A percentile compares a stretch with the other conserved stretches of the same genome.
Evolutionary conservation across 2,888 invertebrate genomes (phyloP).

Genomic region (Ophion obscuratus): DNA sequence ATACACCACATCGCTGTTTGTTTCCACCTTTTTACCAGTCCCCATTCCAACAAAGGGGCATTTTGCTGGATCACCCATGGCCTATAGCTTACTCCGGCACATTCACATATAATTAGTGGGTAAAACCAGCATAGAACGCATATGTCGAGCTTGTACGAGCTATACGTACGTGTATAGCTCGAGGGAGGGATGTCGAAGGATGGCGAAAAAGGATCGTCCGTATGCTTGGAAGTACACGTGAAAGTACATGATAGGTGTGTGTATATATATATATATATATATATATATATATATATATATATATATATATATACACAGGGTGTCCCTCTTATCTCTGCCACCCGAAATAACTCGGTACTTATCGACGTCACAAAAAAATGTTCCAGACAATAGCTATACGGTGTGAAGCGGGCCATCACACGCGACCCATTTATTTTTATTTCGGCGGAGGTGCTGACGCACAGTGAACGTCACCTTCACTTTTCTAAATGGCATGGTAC

Average conservation of each 20-base stretch:
- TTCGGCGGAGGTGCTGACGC: no score
- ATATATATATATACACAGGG: no score
- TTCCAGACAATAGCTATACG: no score
- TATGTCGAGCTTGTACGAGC: not conserved
- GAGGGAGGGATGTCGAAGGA: not conserved
- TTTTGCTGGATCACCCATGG: conserved; percentile 23
- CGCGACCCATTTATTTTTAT: no score
- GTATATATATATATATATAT: no score
- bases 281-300: no score
- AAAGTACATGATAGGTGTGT: not conserved
- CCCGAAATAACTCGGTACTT: no score
- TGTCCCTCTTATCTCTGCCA: no score
- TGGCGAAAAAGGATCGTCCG: not conserved
- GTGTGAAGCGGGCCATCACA: no score
- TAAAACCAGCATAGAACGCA: conserved; percentile 5
- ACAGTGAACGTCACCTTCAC: no score
- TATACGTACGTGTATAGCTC: conserved; percentile 1
- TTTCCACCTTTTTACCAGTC: conserved; percentile 20
- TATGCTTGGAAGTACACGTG: not conserved
- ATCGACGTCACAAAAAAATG: no score
- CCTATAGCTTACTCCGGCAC: conserved; percentile 13
- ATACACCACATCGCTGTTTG: conserved; percentile 5
- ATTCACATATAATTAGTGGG: conserved; percentile 46
- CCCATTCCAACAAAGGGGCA: conserved; percentile 12
- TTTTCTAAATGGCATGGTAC: no score